Conservation (phyloP, 2,113 vertebrate genomes). For the Lasiurus borealis region DNA sequence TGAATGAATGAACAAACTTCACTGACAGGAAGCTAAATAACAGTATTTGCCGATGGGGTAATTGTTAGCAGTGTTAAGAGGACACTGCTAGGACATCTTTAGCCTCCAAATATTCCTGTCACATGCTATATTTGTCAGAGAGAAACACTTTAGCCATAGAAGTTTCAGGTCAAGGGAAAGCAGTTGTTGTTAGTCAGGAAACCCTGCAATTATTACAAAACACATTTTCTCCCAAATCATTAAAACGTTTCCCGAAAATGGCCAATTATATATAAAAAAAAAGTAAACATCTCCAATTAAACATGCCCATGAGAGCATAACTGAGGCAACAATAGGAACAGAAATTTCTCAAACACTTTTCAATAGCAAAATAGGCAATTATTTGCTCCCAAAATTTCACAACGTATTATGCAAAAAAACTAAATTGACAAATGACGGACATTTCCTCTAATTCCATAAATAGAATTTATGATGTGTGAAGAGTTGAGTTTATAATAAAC, state of each 20-base stretch:
- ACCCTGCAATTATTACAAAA: constrained; percentile 32
- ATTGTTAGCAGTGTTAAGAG: neutral
- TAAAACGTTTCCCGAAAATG: constrained; percentile 37
- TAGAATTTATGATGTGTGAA: neutral
- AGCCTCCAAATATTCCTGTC: constrained; percentile 27
- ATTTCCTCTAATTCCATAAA: constrained; percentile 1
- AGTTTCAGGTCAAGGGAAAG: constrained; percentile 34
- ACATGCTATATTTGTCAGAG: neutral
- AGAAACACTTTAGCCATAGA: constrained; percentile 35
- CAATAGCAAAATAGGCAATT: constrained; percentile 64
- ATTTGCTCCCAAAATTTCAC: constrained; percentile 64
- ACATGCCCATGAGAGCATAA: constrained; percentile 54
- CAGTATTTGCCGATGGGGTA: neutral
- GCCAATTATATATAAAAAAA: constrained; percentile 17
- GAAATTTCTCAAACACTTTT: constrained; percentile 61
- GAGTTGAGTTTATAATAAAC: neutral
- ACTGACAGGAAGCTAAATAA: neutral
- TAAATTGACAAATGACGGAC: neutral
- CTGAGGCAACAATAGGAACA: constrained; percentile 45
- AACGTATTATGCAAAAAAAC: constrained; percentile 56
- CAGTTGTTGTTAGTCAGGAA: constrained; percentile 31
- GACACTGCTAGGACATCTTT: neutral
- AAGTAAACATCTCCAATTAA: constrained; percentile 64
- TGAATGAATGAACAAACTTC: neutral
- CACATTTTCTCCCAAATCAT: constrained; percentile 33